Evolutionary conservation across 2,113 vertebrate species (phyloP).

Genomic region (Percopsis transmontana): DNA sequence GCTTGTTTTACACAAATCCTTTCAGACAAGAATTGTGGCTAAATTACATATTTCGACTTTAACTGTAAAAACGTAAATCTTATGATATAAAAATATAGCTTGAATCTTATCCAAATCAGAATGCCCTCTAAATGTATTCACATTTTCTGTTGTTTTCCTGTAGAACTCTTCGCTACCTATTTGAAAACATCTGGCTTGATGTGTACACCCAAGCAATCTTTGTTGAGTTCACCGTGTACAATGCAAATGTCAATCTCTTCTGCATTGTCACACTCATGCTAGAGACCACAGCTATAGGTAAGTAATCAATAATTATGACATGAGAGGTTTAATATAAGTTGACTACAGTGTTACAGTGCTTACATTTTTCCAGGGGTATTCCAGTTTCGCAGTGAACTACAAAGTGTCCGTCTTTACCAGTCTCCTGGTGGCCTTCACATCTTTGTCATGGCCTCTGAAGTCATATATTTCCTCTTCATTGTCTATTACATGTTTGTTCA

Average conservation of each 20-base stretch:
- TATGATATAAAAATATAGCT: too few species aligned
- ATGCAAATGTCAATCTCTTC: slow-evolving; percentile 94
- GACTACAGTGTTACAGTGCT: not conserved
- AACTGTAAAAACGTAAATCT: too few species aligned
- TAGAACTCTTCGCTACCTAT: slow-evolving; percentile 87
- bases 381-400: slow-evolving; percentile 81
- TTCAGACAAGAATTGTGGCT: too few species aligned
- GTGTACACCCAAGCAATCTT: slow-evolving; percentile 88
- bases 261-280: slow-evolving; percentile 87
- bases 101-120: too few species aligned
- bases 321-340: not conserved
- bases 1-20: too few species aligned
- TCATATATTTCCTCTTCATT: slow-evolving; percentile 89
- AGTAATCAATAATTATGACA: slow-evolving; percentile 32
- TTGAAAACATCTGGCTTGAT: slow-evolving; percentile 89
- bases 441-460: slow-evolving; percentile 89
- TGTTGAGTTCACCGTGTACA: slow-evolving; percentile 94
- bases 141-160: not conserved
- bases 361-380: slow-evolving; percentile 82
- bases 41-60: too few species aligned
- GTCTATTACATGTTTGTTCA: slow-evolving; percentile 91
- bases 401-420: slow-evolving; percentile 88
- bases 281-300: slow-evolving; percentile 88
- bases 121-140: not conserved
- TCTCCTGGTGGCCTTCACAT: slow-evolving; percentile 86